phyloP scores from a whole-genome alignment of 2,888 invertebrate genomes.

The Rhagium mordax region DNA sequence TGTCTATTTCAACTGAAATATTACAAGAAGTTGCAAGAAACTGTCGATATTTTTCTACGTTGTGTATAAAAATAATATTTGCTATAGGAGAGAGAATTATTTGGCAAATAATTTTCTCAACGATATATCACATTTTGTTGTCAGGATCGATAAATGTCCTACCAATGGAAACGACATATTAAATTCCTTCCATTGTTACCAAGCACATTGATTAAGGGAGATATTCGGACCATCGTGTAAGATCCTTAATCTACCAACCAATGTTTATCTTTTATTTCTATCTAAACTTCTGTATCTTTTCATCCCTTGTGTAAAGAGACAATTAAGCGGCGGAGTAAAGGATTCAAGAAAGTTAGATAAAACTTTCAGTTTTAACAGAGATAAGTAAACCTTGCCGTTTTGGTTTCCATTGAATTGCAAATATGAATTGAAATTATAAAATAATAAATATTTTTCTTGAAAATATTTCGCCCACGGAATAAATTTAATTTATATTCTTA shows the following conservation, averaged over 20 bases:
- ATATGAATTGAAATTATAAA: constrained; percentile 17
- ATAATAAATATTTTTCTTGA: not conserved
- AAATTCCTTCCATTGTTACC: constrained; percentile 14
- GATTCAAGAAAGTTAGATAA: constrained; percentile 18
- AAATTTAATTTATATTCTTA: not conserved
- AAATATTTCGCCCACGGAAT: not conserved
- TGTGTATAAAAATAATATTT: not conserved
- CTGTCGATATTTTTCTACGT: too few relatives aligned
- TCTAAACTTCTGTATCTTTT: constrained; percentile 28
- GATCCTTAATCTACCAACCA: constrained; percentile 14
- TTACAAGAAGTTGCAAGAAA: too few relatives aligned
- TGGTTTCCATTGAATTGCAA: not conserved
- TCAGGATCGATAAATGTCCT: not conserved
- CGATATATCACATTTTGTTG: not conserved
- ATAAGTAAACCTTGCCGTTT: constrained; percentile 19
- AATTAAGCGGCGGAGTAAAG: constrained; percentile 20
- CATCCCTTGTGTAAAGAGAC: constrained; percentile 25
- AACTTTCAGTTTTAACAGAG: constrained; percentile 7
- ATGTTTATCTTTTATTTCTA: constrained; percentile 34
- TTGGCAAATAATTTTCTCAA: not conserved
- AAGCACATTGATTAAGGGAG: constrained; percentile 9
- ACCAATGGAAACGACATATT: constrained; percentile 4
- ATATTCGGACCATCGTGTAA: not conserved
- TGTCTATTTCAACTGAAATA: too few relatives aligned
- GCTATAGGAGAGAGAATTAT: not conserved